Conservation (phyloP, 2,888 invertebrate species). For the Caenorhabditis sp. region DNA sequence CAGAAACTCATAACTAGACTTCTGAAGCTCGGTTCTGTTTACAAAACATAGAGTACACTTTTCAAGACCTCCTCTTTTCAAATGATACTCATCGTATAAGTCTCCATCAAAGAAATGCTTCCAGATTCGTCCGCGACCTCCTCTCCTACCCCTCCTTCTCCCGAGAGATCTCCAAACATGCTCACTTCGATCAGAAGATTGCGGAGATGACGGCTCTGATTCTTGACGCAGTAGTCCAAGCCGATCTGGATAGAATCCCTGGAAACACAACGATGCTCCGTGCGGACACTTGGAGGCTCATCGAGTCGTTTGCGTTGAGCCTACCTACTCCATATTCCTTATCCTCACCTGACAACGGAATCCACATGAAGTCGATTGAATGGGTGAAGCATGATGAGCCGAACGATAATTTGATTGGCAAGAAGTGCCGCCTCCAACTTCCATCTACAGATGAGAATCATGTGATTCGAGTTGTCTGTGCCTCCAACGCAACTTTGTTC, state of each 20-base stretch:
- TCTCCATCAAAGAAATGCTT: no score
- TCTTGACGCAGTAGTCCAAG: conserved; percentile 74
- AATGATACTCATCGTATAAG: no score
- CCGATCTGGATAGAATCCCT: conserved; percentile 74
- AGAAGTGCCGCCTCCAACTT: conserved; percentile 67
- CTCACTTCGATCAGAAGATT: conserved; percentile 82
- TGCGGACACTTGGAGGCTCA: conserved; percentile 66
- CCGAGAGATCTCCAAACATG: conserved; percentile 65
- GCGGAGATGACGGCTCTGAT: conserved; percentile 80
- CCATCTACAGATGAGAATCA: conserved; percentile 67
- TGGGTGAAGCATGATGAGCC: conserved; percentile 67
- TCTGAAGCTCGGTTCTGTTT: no score
- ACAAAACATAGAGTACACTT: no score
- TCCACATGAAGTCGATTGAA: conserved; percentile 74
- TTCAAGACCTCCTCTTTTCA: no score
- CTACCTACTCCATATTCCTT: conserved; percentile 77
- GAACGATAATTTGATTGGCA: conserved; percentile 66
- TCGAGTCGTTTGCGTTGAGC: conserved; percentile 69
- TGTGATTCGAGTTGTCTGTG: conserved; percentile 68
- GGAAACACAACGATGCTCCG: conserved; percentile 73
- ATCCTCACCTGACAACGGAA: conserved; percentile 71
- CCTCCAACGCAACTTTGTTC: conserved; percentile 69
- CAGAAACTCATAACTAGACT: no score
- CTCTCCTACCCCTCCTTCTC: conserved; percentile 80
- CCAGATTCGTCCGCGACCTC: conserved; percentile 76